These are phyloP conservation scores for Nicator chloris DNA, from an alignment of 2,113 vertebrate species.

Conservation along the genomic window DNA sequence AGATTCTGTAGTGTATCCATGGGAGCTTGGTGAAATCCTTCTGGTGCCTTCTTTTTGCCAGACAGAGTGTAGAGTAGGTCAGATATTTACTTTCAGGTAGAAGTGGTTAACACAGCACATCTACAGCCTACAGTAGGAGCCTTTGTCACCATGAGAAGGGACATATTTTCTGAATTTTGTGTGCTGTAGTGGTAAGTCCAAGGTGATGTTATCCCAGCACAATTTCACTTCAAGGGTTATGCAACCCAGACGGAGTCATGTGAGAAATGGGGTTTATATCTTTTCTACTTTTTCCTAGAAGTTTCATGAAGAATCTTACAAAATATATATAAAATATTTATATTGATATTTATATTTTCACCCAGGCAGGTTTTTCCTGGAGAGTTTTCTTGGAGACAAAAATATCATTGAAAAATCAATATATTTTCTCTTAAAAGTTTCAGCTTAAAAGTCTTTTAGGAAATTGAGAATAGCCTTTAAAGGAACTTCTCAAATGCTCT, in stretches of 20 bases:
- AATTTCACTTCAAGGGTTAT: background rate
- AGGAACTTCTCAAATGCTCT: background rate
- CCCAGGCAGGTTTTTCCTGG: background rate
- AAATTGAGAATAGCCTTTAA: background rate
- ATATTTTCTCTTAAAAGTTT: background rate
- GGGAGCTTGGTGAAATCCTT: background rate
- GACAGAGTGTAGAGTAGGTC: background rate
- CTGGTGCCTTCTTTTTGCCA: background rate
- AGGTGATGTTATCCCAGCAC: background rate
- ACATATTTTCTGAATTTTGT: background rate
- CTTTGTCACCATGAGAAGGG: background rate
- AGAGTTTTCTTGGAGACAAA: background rate
- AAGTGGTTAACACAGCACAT: background rate
- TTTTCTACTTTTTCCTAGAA: background rate
- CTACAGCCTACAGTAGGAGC: background rate
- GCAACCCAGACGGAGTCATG: background rate
- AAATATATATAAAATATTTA: background rate
- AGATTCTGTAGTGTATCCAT: accelerated
- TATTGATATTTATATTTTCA: background rate
- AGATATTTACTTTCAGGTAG: background rate
- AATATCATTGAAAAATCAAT: background rate
- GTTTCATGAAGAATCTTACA: background rate
- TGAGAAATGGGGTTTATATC: background rate
- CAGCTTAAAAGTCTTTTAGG: background rate
- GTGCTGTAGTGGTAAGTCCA: background rate